These are phyloP conservation scores for Archegozetes longisetosus DNA, from an alignment of 1,140 invertebrate species.

Conservation along the genomic window DNA sequence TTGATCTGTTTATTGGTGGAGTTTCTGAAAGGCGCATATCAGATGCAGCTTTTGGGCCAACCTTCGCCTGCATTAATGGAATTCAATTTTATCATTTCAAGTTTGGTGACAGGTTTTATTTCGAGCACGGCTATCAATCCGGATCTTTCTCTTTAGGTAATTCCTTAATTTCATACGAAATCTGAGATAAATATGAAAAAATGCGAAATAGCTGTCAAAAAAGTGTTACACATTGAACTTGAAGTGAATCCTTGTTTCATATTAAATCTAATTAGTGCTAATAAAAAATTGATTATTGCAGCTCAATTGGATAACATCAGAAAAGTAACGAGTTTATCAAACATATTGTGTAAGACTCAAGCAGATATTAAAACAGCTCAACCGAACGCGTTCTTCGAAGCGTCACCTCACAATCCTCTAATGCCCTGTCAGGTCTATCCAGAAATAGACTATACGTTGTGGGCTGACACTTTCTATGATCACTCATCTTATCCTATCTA, in stretches of 20 bases:
- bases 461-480: constrained; percentile 1
- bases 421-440: constrained; percentile 11
- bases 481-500: too few relatives aligned
- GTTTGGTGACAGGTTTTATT: constrained; percentile 36
- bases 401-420: not conserved
- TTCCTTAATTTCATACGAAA: constrained; percentile 2
- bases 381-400: not conserved
- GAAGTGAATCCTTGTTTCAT: not conserved
- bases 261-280: not conserved
- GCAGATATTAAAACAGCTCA: not conserved
- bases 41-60: constrained; percentile 73
- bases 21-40: constrained; percentile 40
- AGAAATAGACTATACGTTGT: constrained; percentile 14
- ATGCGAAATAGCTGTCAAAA: too few relatives aligned
- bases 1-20: constrained; percentile 45
- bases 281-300: not conserved
- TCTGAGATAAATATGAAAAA: too few relatives aligned
- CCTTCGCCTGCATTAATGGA: constrained; percentile 87
- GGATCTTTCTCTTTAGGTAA: constrained; percentile 31
- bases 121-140: constrained; percentile 31
- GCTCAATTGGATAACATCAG: constrained; percentile 14
- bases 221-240: too few relatives aligned
- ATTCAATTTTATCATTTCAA: constrained; percentile 79
- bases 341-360: constrained; percentile 11
- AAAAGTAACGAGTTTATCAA: not conserved